These are phyloP conservation scores for Galaxias olidus DNA, from an alignment of 2,797 vertebrate genomes.

Conservation along the genomic window DNA sequence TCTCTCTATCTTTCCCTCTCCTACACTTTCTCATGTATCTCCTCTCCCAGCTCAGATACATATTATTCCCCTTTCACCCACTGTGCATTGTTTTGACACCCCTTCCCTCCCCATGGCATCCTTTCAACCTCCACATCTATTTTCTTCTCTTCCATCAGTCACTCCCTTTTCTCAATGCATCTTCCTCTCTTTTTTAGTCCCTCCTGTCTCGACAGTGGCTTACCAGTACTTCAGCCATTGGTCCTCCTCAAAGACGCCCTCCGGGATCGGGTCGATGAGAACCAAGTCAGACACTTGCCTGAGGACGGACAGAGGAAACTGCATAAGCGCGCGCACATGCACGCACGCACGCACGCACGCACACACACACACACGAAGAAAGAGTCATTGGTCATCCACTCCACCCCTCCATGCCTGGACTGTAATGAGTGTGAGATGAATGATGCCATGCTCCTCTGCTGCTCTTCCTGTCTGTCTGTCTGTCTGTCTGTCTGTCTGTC, in stretches of 20 bases:
- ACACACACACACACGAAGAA: slow-evolving; percentile 17
- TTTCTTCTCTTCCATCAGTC: slow-evolving; percentile 6
- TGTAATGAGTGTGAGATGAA: slow-evolving; percentile 51
- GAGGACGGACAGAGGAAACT: slow-evolving; percentile 52
- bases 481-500: slow-evolving; percentile 30
- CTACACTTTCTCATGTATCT: slow-evolving; percentile 33
- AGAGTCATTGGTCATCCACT: slow-evolving; percentile 45
- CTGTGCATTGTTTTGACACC: slow-evolving; percentile 27
- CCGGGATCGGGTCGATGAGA: slow-evolving; percentile 82
- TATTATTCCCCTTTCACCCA: slow-evolving; percentile 27
- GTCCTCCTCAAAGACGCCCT: slow-evolving; percentile 76
- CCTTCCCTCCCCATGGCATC: slow-evolving; percentile 14
- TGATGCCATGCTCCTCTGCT: slow-evolving; percentile 7
- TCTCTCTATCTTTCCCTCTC: slow-evolving; percentile 40
- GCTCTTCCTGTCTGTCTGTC: slow-evolving; percentile 14
- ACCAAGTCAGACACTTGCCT: slow-evolving; percentile 83
- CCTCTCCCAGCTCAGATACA: slow-evolving; percentile 49
- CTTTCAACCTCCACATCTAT: slow-evolving; percentile 17
- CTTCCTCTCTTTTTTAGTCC: neutral
- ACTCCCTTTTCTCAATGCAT: neutral
- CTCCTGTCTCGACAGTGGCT: slow-evolving; percentile 49
- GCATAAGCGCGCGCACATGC: neutral
- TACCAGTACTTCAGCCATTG: slow-evolving; percentile 80
- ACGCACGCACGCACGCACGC: slow-evolving; percentile 7
- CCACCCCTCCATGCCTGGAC: slow-evolving; percentile 18